A percentile compares a stretch with the other conserved stretches of the same genome.
phyloP scores from a whole-genome alignment of 2,888 invertebrate genomes.

The Microplitis manilae region DNA sequence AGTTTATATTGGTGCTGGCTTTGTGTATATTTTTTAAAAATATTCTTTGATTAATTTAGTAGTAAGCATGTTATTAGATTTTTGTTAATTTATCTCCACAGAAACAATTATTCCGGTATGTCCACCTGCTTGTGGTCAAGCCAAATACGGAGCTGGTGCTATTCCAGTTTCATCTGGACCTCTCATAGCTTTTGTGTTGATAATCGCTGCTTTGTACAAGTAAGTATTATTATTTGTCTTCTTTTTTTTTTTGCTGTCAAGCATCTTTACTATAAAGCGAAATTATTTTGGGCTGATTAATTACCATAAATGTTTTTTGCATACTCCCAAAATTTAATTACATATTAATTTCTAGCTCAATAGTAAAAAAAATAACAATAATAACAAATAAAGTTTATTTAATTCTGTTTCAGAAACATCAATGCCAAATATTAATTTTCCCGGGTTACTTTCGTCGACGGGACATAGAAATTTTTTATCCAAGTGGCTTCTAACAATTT shows the following conservation, averaged over 20 bases:
- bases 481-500: constrained; percentile 59
- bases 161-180: constrained; percentile 72
- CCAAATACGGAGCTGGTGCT: constrained; percentile 76
- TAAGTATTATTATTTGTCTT: constrained; percentile 54
- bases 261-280: neutral
- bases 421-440: constrained; percentile 82
- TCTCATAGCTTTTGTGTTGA: constrained; percentile 72
- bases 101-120: constrained; percentile 94
- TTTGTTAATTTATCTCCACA: constrained; percentile 72
- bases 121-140: constrained; percentile 90
- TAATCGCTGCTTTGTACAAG: constrained; percentile 73
- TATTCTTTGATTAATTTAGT: constrained; percentile 48
- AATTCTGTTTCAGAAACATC: constrained; percentile 76
- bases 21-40: constrained; percentile 17
- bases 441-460: constrained; percentile 76
- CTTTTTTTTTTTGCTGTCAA: neutral
- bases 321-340: neutral
- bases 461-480: constrained; percentile 57
- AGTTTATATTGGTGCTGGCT: constrained; percentile 2
- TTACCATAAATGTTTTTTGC: neutral
- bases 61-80: constrained; percentile 66
- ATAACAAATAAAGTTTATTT: neutral
- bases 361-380: neutral
- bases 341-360: neutral
- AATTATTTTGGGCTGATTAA: neutral